Percentiles rank a stretch among this genome's conserved stretches.
Conservation (phyloP, 2,888 invertebrate genomes). For the Tetragonisca angustula region DNA sequence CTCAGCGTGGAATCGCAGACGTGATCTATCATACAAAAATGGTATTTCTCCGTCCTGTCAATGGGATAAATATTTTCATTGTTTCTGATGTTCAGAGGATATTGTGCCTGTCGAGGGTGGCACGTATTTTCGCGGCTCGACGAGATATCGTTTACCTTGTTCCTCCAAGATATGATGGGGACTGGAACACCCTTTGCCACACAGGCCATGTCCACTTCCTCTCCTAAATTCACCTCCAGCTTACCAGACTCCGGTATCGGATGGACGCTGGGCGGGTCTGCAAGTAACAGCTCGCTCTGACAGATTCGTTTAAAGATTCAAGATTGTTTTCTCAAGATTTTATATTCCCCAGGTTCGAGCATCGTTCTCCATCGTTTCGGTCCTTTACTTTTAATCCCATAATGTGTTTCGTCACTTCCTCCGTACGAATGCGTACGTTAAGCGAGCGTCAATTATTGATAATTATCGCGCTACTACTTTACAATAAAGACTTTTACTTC, state of each 20-base stretch:
- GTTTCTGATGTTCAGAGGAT: neutral
- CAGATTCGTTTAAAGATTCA: neutral
- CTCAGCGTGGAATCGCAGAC: slow-evolving; percentile 88
- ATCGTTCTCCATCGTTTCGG: neutral
- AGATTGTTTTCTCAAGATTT: neutral
- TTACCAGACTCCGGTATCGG: slow-evolving; percentile 89
- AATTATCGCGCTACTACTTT: neutral
- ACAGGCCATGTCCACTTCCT: slow-evolving; percentile 91
- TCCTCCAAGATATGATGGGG: slow-evolving; percentile 90
- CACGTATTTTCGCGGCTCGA: too few species aligned
- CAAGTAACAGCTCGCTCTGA: slow-evolving; percentile 23
- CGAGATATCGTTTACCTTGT: slow-evolving; percentile 82
- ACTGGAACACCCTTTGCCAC: slow-evolving; percentile 89
- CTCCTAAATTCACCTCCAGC: slow-evolving; percentile 90
- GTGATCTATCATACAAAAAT: slow-evolving; percentile 86
- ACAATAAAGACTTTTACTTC: neutral
- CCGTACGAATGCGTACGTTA: neutral
- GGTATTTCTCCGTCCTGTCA: slow-evolving; percentile 87
- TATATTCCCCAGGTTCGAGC: neutral
- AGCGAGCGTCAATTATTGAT: neutral
- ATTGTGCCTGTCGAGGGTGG: neutral
- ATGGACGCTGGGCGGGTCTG: slow-evolving; percentile 89
- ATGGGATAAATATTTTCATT: slow-evolving; percentile 22
- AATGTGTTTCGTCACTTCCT: neutral
- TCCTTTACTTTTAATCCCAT: neutral